Evolutionary conservation across 2,888 invertebrate genomes (phyloP).

Genomic region (Tinea trinotella): DNA sequence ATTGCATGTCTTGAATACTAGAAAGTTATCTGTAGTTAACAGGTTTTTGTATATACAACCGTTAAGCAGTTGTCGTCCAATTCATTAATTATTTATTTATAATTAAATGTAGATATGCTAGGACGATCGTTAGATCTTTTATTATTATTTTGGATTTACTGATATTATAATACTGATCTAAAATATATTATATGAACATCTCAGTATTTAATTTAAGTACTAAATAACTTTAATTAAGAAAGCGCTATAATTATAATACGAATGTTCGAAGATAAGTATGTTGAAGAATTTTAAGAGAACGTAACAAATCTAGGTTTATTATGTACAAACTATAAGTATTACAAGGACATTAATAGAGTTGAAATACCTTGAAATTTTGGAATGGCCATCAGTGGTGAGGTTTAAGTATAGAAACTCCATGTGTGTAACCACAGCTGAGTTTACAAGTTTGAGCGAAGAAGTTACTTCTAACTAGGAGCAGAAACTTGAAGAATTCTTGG

Average conservation of each 20-base stretch:
- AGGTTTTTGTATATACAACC: conserved; percentile 13
- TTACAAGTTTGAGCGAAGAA: conserved; percentile 20
- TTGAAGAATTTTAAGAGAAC: no score
- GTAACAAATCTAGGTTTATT: no score
- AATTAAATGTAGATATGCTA: background rate
- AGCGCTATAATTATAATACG: no score
- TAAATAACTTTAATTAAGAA: no score
- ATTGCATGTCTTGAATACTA: conserved; percentile 67
- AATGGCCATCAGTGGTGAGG: background rate
- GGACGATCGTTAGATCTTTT: no score
- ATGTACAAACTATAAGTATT: no score
- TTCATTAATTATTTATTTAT: background rate
- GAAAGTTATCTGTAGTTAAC: conserved; percentile 46
- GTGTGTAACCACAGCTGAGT: conserved; percentile 11
- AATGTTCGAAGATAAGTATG: no score
- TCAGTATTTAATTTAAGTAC: no score
- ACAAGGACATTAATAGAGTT: no score
- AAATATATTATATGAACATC: no score
- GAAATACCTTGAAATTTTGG: background rate
- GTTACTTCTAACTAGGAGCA: conserved; percentile 25
- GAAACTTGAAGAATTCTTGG: conserved; percentile 48
- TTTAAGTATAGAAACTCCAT: background rate
- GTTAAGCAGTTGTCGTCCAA: background rate
- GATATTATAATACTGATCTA: no score
- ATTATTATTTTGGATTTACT: background rate